Conservation (phyloP, 2,888 invertebrate genomes). For the Nymphalis c-album region DNA sequence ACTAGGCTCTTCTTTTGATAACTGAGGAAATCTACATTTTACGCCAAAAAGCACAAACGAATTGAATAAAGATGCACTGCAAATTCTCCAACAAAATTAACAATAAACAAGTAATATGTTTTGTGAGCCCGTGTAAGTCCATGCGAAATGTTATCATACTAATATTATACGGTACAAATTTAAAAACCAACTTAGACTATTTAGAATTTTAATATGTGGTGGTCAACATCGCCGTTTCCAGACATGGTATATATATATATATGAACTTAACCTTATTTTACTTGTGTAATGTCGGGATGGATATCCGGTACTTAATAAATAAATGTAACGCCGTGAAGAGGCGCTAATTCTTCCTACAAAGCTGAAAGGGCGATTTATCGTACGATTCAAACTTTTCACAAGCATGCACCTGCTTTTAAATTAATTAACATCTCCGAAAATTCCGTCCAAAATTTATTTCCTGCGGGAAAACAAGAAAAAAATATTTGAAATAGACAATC, state of each 20-base stretch:
- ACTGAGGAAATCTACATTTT: conserved; percentile 30
- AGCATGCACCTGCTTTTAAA: conserved; percentile 62
- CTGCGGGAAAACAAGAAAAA: background rate
- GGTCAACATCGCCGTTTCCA: too few relatives aligned
- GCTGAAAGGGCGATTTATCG: conserved; percentile 56
- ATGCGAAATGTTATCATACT: conserved; percentile 51
- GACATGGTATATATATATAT: too few relatives aligned
- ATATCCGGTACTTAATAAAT: conserved; percentile 57
- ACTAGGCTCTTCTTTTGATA: conserved; percentile 24
- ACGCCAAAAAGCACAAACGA: conserved; percentile 1
- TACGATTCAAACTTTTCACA: conserved; percentile 70
- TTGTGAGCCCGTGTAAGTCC: conserved; percentile 55
- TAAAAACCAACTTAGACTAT: too few relatives aligned
- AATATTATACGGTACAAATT: too few relatives aligned
- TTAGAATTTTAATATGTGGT: too few relatives aligned
- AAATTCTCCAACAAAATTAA: conserved; percentile 56
- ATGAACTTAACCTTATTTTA: too few relatives aligned
- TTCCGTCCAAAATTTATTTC: conserved; percentile 37
- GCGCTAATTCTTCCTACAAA: conserved; percentile 70
- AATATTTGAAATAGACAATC: too few relatives aligned
- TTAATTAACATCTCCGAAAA: conserved; percentile 58
- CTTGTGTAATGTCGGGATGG: too few relatives aligned
- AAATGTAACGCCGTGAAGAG: conserved; percentile 69
- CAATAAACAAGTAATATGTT: conserved; percentile 51
- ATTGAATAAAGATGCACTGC: conserved; percentile 27